phyloP scores from a whole-genome alignment of 1,140 invertebrate species.

The Contarinia nasturtii region DNA sequence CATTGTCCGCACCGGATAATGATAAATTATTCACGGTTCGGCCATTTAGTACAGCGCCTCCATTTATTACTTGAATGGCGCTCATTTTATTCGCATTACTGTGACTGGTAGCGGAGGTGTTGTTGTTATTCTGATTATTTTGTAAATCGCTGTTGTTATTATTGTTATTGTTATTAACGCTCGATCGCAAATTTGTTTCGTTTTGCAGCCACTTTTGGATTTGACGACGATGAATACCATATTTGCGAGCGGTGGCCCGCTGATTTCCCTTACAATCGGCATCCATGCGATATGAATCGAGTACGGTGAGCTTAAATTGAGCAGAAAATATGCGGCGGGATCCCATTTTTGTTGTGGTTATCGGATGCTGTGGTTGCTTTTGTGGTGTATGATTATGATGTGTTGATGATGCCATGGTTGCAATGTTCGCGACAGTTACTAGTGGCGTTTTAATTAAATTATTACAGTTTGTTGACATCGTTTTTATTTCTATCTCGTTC shows the following conservation, averaged over 20 bases:
- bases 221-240: slow-evolving; percentile 65
- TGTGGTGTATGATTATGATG: too few relatives aligned
- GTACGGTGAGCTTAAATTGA: slow-evolving; percentile 66
- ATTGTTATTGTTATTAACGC: slow-evolving; percentile 28
- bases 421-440: too few relatives aligned
- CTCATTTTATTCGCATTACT: too few relatives aligned
- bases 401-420: too few relatives aligned
- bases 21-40: too few relatives aligned
- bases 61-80: too few relatives aligned
- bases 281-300: slow-evolving; percentile 65
- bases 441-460: too few relatives aligned
- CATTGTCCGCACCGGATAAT: too few relatives aligned
- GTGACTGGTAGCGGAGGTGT: too few relatives aligned
- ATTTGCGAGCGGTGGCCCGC: slow-evolving; percentile 66
- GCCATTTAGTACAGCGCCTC: too few relatives aligned
- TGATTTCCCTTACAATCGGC: slow-evolving; percentile 70
- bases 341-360: slow-evolving; percentile 36
- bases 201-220: slow-evolving; percentile 79
- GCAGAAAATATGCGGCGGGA: slow-evolving; percentile 66
- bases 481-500: too few relatives aligned
- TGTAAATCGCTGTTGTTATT: slow-evolving; percentile 6
- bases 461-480: too few relatives aligned
- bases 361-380: slow-evolving; percentile 14
- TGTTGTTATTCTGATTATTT: not conserved
- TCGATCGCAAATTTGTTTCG: slow-evolving; percentile 49